Percentiles rank a stretch among this genome's conserved stretches.
Evolutionary conservation across 1,140 invertebrate species (phyloP).

Genomic region (Platyscapa corneri): DNA sequence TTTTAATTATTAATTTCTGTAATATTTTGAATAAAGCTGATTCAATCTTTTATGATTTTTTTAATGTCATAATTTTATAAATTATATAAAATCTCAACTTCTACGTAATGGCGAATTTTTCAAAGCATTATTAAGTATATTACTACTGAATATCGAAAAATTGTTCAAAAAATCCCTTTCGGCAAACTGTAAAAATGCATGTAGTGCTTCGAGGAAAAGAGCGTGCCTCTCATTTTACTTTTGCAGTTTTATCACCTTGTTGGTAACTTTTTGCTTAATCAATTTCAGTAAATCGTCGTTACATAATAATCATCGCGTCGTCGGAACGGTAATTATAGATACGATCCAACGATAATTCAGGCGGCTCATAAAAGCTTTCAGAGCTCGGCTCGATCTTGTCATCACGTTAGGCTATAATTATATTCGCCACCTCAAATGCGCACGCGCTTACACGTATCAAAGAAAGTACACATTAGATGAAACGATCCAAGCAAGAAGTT

Average conservation of each 20-base stretch:
- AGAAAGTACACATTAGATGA: slow-evolving; percentile 31
- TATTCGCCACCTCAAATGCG: slow-evolving; percentile 37
- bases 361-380: slow-evolving; percentile 22
- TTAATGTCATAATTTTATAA: not conserved
- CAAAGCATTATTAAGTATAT: not conserved
- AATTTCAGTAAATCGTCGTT: slow-evolving; percentile 49
- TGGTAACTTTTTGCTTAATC: slow-evolving; percentile 47
- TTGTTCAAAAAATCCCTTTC: slow-evolving; percentile 4
- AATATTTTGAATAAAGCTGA: too few relatives aligned
- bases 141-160: not conserved
- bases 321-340: slow-evolving; percentile 45
- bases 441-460: slow-evolving; percentile 14
- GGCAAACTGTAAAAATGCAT: not conserved
- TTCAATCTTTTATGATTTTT: too few relatives aligned
- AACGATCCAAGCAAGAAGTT: slow-evolving; percentile 16
- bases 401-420: slow-evolving; percentile 37
- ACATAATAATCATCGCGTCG: slow-evolving; percentile 41
- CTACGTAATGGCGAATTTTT: not conserved
- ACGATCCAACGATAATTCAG: slow-evolving; percentile 42
- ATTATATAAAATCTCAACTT: not conserved
- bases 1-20: too few relatives aligned
- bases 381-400: slow-evolving; percentile 25
- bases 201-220: not conserved
- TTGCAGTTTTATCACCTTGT: slow-evolving; percentile 45
- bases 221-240: not conserved